These are phyloP conservation scores for Ceratitis capitata DNA, from an alignment of 1,140 invertebrate genomes.

Conservation along the genomic window DNA sequence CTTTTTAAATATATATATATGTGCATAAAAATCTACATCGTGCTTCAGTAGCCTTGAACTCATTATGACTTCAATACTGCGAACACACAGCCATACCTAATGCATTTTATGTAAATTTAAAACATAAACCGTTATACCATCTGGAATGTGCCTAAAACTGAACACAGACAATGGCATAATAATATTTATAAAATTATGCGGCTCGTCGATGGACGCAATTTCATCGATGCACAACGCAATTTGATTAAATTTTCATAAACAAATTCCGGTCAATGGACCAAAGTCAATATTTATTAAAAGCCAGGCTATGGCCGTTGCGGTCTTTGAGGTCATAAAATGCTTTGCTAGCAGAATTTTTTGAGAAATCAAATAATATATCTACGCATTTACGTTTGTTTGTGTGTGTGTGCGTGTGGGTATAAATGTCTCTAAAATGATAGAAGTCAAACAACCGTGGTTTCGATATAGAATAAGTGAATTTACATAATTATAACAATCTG, in stretches of 20 bases:
- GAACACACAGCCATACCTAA: neutral
- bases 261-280: slow-evolving; percentile 5
- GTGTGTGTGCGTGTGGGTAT: too few relatives aligned
- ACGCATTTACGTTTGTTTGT: too few relatives aligned
- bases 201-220: neutral
- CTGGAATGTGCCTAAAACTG: neutral
- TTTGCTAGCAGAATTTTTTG: neutral
- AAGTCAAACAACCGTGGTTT: neutral
- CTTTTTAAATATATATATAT: neutral
- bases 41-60: neutral
- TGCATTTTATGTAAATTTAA: neutral
- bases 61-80: neutral
- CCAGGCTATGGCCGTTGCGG: neutral
- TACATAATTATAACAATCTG: too few relatives aligned
- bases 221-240: neutral
- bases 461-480: too few relatives aligned
- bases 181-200: too few relatives aligned
- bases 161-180: neutral
- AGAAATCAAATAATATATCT: neutral
- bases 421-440: neutral
- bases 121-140: neutral
- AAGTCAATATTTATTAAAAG: slow-evolving; percentile 14
- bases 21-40: too few relatives aligned
- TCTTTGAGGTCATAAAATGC: neutral
- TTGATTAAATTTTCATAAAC: slow-evolving; percentile 17